These are phyloP conservation scores for Porites cylindrica DNA, from an alignment of 92 coral and sea anemone genomes.

Conservation along the genomic window DNA sequence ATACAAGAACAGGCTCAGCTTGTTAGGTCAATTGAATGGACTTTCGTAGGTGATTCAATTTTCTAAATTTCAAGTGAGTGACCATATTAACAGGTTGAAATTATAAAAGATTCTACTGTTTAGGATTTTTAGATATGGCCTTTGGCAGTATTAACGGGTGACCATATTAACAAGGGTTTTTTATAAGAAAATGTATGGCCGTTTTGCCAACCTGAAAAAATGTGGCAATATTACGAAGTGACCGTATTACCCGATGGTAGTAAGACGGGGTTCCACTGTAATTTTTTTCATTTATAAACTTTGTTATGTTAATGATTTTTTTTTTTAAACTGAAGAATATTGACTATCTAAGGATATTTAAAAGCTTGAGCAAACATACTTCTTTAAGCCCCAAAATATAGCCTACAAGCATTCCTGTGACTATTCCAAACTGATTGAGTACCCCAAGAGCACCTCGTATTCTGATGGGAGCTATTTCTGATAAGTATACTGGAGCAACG, in stretches of 20 bases:
- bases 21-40: too few relatives aligned
- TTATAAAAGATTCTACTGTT: slow-evolving; percentile 2
- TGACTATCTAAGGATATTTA: not conserved
- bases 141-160: not conserved
- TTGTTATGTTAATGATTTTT: not conserved
- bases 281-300: too few relatives aligned
- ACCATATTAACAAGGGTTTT: not conserved
- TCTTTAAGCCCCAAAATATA: slow-evolving; percentile 86
- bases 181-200: too few relatives aligned
- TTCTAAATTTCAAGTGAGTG: not conserved
- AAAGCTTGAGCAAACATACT: slow-evolving; percentile 44
- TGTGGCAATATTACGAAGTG: not conserved
- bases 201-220: not conserved
- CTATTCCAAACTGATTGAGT: slow-evolving; percentile 94
- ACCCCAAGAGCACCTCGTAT: slow-evolving; percentile 91
- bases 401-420: slow-evolving; percentile 85
- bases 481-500: slow-evolving; percentile 92
- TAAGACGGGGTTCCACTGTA: too few relatives aligned
- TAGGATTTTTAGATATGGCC: not conserved
- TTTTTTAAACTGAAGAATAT: too few relatives aligned
- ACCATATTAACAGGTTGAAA: not conserved
- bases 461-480: slow-evolving; percentile 95
- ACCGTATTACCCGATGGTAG: not conserved
- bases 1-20: too few relatives aligned
- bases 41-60: not conserved